Conservation (phyloP, 35 echinoderm and acorn worm species). For the Apostichopus californicus region DNA sequence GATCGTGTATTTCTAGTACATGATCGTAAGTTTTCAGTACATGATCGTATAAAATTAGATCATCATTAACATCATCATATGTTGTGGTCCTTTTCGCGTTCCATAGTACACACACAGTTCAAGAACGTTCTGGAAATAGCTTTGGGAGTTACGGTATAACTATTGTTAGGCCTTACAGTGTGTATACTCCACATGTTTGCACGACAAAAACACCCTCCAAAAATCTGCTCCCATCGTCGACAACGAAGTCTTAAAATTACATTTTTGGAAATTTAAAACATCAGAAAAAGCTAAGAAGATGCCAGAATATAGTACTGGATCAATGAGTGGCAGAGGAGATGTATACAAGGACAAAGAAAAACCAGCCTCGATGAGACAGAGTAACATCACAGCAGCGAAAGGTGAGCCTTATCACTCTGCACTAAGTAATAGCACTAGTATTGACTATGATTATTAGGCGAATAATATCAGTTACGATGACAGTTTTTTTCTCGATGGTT, state of each 20-base stretch:
- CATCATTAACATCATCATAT: too few species aligned
- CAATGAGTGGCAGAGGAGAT: slow-evolving; percentile 16
- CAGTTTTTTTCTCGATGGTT: too few species aligned
- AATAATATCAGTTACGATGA: background rate
- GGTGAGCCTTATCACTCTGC: slow-evolving; percentile 43
- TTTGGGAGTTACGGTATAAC: too few species aligned
- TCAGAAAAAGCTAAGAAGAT: background rate
- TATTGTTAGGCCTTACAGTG: too few species aligned
- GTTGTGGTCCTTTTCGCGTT: too few species aligned
- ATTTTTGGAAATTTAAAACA: background rate
- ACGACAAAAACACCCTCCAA: background rate
- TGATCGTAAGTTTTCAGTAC: too few species aligned
- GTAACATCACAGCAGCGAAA: slow-evolving; percentile 95
- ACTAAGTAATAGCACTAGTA: background rate
- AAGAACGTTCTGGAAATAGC: too few species aligned
- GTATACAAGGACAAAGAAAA: slow-evolving; percentile 91
- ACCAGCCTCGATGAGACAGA: slow-evolving; percentile 76
- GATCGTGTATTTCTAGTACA: too few species aligned
- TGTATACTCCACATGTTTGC: too few species aligned
- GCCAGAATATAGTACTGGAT: slow-evolving; percentile 5
- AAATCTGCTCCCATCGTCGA: slow-evolving; percentile 24
- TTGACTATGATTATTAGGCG: background rate
- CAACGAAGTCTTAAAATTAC: background rate
- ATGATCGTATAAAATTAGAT: too few species aligned
- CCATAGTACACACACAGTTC: too few species aligned